Conservation (phyloP, 1,140 invertebrate genomes). For the Bombyx mori region DNA sequence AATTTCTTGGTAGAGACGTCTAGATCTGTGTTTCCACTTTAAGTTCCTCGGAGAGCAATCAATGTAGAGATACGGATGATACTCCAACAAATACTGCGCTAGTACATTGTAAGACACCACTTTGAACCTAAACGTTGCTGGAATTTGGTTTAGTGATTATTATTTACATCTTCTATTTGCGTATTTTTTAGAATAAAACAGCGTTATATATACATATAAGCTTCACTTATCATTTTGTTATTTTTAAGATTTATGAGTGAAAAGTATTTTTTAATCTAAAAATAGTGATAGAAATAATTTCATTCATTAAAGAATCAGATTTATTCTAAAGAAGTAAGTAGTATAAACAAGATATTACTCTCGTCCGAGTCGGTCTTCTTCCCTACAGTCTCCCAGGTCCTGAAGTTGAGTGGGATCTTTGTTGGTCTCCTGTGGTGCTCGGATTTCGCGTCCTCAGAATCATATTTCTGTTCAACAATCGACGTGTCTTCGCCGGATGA, state of each 20-base stretch:
- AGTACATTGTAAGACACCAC: slow-evolving; percentile 91
- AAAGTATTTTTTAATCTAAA: too few species aligned
- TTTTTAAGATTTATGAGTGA: too few species aligned
- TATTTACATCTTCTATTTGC: too few species aligned
- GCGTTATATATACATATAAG: too few species aligned
- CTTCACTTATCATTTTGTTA: too few species aligned
- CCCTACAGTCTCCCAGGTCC: slow-evolving; percentile 41
- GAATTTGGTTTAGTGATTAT: too few species aligned
- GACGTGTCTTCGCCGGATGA: slow-evolving; percentile 2
- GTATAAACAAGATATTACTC: slow-evolving; percentile 17
- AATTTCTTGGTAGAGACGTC: slow-evolving; percentile 81
- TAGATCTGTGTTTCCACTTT: slow-evolving; percentile 79
- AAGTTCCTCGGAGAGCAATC: slow-evolving; percentile 74
- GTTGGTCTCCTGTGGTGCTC: background rate
- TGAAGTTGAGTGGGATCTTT: slow-evolving; percentile 36
- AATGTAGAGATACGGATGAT: slow-evolving; percentile 83
- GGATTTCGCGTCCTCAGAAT: background rate
- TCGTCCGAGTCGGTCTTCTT: slow-evolving; percentile 15
- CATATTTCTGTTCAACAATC: background rate
- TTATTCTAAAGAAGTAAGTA: background rate
- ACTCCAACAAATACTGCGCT: slow-evolving; percentile 84
- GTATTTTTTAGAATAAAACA: too few species aligned
- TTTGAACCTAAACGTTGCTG: slow-evolving; percentile 35
- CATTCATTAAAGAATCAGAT: background rate
- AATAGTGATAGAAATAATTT: background rate